These are phyloP conservation scores for Kuschelorhynchus macadamiae DNA, from an alignment of 2,888 invertebrate species.

Conservation along the genomic window DNA sequence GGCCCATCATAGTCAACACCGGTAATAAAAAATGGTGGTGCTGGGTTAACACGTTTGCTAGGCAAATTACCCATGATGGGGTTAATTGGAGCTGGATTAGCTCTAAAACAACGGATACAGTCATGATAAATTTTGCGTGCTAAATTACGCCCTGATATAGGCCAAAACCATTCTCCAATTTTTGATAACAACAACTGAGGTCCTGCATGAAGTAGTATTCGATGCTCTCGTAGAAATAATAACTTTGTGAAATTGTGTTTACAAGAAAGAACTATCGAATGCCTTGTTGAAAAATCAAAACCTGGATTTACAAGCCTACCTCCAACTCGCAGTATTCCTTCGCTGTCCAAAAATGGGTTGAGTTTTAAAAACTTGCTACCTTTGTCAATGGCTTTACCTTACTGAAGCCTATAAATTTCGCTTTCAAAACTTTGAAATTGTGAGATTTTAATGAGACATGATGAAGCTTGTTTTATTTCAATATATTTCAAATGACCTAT, in stretches of 20 bases:
- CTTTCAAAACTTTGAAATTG: not conserved
- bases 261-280: no score
- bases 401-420: not conserved
- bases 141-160: conserved; percentile 3
- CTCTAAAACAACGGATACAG: conserved; percentile 48
- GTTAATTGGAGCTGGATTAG: conserved; percentile 34
- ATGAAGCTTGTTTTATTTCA: not conserved
- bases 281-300: no score
- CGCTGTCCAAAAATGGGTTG: conserved; percentile 41
- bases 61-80: conserved; percentile 58
- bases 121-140: not conserved
- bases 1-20: conserved; percentile 47
- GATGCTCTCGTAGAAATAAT: conserved; percentile 2
- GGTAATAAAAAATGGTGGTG: conserved; percentile 43
- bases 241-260: conserved; percentile 12
- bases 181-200: conserved; percentile 2
- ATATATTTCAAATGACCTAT: not conserved
- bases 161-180: not conserved
- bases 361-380: conserved; percentile 22
- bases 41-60: conserved; percentile 38
- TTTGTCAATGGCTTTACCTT: not conserved
- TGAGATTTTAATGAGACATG: not conserved
- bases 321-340: conserved; percentile 38
- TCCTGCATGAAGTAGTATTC: not conserved
- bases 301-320: conserved; percentile 39